These are phyloP conservation scores for Amazona guildingii DNA, from an alignment of 2,113 vertebrate genomes.

Conservation along the genomic window DNA sequence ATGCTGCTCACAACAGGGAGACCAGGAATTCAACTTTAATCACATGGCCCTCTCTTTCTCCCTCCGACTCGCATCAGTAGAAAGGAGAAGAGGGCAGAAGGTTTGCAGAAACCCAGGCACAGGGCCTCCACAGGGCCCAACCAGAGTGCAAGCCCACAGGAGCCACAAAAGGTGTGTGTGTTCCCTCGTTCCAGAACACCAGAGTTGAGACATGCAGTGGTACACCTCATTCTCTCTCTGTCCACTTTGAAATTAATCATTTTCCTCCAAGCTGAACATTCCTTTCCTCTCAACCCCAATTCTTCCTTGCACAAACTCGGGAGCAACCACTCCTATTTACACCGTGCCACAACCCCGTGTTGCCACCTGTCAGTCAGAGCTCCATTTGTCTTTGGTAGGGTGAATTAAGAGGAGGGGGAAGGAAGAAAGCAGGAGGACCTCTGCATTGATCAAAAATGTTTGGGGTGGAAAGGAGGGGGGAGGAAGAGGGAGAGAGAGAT, in stretches of 20 bases:
- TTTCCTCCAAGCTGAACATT: neutral
- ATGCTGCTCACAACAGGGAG: neutral
- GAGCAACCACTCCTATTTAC: neutral
- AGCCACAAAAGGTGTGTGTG: rapidly evolving
- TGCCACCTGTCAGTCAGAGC: neutral
- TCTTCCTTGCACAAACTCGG: neutral
- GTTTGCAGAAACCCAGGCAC: neutral
- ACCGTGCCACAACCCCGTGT: rapidly evolving
- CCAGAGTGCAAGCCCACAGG: neutral
- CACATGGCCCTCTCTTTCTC: neutral
- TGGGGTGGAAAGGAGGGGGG: neutral
- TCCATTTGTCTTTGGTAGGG: neutral
- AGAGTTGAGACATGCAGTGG: rapidly evolving
- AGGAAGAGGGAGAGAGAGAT: neutral
- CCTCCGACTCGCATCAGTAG: neutral
- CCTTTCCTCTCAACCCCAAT: rapidly evolving
- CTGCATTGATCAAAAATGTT: conserved; percentile 4
- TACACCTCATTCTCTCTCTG: neutral
- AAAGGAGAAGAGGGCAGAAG: neutral
- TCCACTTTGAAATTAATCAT: neutral
- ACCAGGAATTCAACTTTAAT: neutral
- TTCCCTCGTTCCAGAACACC: neutral
- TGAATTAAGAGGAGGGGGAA: neutral
- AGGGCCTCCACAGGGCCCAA: neutral
- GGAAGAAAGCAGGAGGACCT: neutral